Evolutionary conservation across 2,797 vertebrate species (phyloP), one percentile per base, ranked within the genome.

Genomic region (Coregonus ussuriensis): DNA sequence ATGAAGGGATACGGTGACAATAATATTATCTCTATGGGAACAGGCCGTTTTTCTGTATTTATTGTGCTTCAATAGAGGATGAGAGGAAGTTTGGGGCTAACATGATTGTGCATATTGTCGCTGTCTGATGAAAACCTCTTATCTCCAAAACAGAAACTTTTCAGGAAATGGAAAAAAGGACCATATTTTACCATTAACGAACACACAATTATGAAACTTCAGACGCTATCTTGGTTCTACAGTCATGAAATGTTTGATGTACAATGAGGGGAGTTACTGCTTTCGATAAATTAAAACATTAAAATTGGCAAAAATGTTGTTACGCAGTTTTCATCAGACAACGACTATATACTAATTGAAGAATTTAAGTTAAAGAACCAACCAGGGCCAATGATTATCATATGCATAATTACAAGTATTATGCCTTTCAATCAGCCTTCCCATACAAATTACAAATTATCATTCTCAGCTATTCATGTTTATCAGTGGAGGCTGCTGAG

Each of bases 1-100:
- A 86, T 80, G 62, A 83, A 80, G 73, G 76, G 77, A 84, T 84
- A 77, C 51, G 77, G 76, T 82, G 83, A 88, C 84, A 85, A 87
- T 87, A 83, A 80, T 63, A 84, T 86, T 86, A 85, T 90, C 83
- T 86, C 82, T 66, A 35, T 9, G 63, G 72, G 69, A 83, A 78
- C 77, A 84, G 74, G 74, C 77, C 47, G 71, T 79, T 83, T 86
- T 80, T 82, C 41, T 74, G 59, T 67, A 82, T 80, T 79, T 77
- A 79, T 37, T 80, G 21, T 79, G 56, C 74, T 71, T 73, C 65
- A 59, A 29, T 66, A n/a, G 52, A 52, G 69, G 71, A 41, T 21
- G 75, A 68, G 52, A 21, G 3, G 14, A 53, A 72, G 71, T 80
- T 2, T 52, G 54, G 52, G 54, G 71, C 79, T 72, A 82, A 78